These are phyloP conservation scores for Cydia pomonella DNA, from an alignment of 1,140 invertebrate species.

Conservation along the genomic window DNA sequence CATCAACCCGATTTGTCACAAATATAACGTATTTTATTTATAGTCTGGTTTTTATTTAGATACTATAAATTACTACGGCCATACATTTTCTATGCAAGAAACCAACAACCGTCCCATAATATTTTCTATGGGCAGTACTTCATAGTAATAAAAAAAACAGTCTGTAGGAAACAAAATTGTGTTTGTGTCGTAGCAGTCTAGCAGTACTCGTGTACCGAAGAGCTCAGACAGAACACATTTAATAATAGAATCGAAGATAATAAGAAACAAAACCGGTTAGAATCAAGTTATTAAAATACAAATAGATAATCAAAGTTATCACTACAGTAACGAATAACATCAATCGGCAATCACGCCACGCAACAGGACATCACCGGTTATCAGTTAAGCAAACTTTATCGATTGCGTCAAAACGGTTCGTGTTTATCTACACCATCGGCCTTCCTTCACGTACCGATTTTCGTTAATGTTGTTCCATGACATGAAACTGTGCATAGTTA, in stretches of 20 bases:
- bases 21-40: too few relatives aligned
- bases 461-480: background rate
- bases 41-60: too few relatives aligned
- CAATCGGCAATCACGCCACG: slow-evolving; percentile 16
- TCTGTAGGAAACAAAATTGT: background rate
- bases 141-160: too few relatives aligned
- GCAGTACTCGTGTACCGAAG: background rate
- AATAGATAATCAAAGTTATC: slow-evolving; percentile 12
- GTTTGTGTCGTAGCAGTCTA: background rate
- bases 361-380: slow-evolving; percentile 24
- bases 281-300: background rate
- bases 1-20: too few relatives aligned
- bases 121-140: too few relatives aligned
- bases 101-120: too few relatives aligned
- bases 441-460: background rate
- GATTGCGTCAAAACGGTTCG: slow-evolving; percentile 7
- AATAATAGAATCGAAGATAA: background rate
- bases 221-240: background rate
- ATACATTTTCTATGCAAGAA: too few relatives aligned
- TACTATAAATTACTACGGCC: too few relatives aligned
- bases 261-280: background rate
- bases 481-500: background rate
- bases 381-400: slow-evolving; percentile 18
- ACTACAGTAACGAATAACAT: background rate
- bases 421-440: slow-evolving; percentile 14